Base-by-base conservation (phyloP, 1,140 invertebrate genomes). In the Dreissena rostriformis region DNA sequence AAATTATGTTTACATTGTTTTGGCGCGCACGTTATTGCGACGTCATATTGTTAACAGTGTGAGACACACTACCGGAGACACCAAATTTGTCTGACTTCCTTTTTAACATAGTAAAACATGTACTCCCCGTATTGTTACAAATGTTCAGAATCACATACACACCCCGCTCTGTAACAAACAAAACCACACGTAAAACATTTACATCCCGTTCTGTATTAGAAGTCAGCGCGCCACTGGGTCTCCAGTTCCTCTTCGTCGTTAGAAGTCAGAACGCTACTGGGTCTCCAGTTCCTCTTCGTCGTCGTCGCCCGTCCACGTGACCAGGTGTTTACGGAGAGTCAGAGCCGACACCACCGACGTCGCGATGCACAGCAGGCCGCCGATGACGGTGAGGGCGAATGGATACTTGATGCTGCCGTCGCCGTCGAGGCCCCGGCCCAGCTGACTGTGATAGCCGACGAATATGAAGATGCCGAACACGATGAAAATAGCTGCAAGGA, bases 401-500 rank as follows among this genome's bases (percentile, higher is more conserved):
- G 72, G 71, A 22, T 52, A 82, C 17, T 22, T 1, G 19, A 82
- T 17, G 7, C 26, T 52, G 19, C 80, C 63, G 0, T 53, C 22
- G 15, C 68, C 70, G 7, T 73, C 72, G n/a, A 82, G 49, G 29
- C 28, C 26, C 11, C 67, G 28, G 63, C 68, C 66, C 22, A 82
- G 57, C 17, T 63, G 29, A 8, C 63, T 65, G 6, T 82, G 80
- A 26, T 55, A 82, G 22, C 80, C 80, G 4, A 82, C 24, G 52
- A 82, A 82, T 51, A 82, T 74, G 29, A 82, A 68, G 19, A 82
- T 63, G 24, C 80, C 80, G 4, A 75, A 28, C 6, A 65, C 1
- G 19, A 82, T 82, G 65, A 82, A 82, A 14, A 75, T 63, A 5
- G 71, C 80, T 82, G 80, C 28, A 82, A 74, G 29, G 17, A 71